A percentile compares a stretch with the other conserved stretches of the same genome.
Evolutionary conservation across 2,888 invertebrate genomes (phyloP).

Genomic region (Drosophila macrospina): DNA sequence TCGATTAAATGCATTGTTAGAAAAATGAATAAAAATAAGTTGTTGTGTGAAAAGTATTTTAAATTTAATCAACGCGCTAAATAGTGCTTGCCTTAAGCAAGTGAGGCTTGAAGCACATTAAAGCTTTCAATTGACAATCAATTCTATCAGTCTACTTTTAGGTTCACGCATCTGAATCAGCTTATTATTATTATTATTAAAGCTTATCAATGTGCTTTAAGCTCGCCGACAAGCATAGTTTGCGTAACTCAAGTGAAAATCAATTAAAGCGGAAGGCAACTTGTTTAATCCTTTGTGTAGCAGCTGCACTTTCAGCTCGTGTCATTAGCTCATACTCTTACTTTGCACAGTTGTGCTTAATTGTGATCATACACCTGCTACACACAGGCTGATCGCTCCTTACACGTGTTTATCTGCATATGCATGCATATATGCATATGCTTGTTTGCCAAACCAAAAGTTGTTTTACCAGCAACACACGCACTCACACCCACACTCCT

Average conservation of each 20-base stretch:
- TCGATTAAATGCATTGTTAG: too few species aligned
- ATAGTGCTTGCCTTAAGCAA: background rate
- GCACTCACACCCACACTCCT: slow-evolving; percentile 16
- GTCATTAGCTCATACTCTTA: background rate
- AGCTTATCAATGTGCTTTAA: background rate
- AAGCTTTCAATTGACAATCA: background rate
- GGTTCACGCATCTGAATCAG: too few species aligned
- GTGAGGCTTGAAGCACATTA: background rate
- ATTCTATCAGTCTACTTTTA: too few species aligned
- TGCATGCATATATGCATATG: background rate
- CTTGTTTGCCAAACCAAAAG: slow-evolving; percentile 4
- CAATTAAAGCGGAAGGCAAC: background rate
- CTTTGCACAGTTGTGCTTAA: slow-evolving; percentile 5
- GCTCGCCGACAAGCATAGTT: background rate
- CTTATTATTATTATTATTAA: too few species aligned
- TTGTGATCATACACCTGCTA: slow-evolving; percentile 13
- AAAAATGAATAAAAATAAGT: too few species aligned
- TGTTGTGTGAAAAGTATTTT: background rate
- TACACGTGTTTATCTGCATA: slow-evolving; percentile 10
- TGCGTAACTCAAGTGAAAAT: background rate
- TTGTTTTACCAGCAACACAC: slow-evolving; percentile 19
- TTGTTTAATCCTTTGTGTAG: too few species aligned
- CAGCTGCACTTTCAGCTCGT: background rate
- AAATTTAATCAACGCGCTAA: background rate
- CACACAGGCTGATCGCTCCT: slow-evolving; percentile 13